phyloP scores from a whole-genome alignment of 2,797 vertebrate species.

The Artibeus jamaicensis region DNA sequence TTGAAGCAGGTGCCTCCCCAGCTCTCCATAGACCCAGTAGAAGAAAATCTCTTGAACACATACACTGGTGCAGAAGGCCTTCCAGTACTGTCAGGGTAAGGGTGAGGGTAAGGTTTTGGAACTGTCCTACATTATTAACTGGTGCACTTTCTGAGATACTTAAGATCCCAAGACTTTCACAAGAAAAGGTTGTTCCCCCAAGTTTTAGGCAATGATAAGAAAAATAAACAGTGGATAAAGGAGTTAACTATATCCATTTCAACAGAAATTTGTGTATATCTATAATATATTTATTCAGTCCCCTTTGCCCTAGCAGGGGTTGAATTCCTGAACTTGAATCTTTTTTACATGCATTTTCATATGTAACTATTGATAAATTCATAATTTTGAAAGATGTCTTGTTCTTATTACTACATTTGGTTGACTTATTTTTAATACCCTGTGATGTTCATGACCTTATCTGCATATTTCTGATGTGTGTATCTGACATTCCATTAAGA shows the following conservation, averaged over 20 bases:
- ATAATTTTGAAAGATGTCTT: background rate
- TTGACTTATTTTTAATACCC: background rate
- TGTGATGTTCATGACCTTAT: background rate
- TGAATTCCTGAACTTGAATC: slow-evolving; percentile 26
- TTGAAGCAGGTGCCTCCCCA: background rate
- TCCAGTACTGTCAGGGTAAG: background rate
- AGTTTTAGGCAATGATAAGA: background rate
- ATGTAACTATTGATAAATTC: background rate
- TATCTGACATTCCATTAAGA: slow-evolving; percentile 41
- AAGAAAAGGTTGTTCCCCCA: background rate
- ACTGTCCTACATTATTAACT: background rate
- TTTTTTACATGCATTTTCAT: background rate
- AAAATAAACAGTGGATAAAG: slow-evolving; percentile 13
- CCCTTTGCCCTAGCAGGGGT: background rate
- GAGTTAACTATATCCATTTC: background rate
- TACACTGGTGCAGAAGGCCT: background rate
- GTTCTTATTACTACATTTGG: background rate
- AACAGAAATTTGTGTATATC: background rate
- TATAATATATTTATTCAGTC: slow-evolving; percentile 11
- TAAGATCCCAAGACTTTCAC: background rate
- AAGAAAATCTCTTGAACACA: background rate
- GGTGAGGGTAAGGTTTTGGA: slow-evolving; percentile 4
- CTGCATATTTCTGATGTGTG: background rate
- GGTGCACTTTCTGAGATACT: background rate
- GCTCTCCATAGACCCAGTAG: background rate